These are phyloP conservation scores for Gorsachius goisagi DNA, from an alignment of 2,113 vertebrate species.

Conservation along the genomic window DNA sequence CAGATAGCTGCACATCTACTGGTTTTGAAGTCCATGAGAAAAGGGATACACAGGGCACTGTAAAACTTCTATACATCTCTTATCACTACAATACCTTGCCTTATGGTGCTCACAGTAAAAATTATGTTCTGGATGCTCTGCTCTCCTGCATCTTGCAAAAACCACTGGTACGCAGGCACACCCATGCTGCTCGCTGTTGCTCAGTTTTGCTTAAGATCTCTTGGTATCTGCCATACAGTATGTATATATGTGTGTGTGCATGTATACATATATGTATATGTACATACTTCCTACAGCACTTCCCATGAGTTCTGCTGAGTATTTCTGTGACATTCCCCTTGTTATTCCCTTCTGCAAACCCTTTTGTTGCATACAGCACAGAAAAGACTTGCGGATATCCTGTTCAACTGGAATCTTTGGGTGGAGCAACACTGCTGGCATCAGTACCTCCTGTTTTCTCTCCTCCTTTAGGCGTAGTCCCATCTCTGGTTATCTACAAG, in stretches of 20 bases:
- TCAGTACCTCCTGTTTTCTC: constrained; percentile 22
- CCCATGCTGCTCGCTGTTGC: neutral
- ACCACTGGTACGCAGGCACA: neutral
- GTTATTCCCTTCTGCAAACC: neutral
- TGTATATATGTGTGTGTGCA: neutral
- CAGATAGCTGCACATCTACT: neutral
- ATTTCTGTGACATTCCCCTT: neutral
- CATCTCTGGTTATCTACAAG: constrained; percentile 39
- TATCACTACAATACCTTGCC: neutral
- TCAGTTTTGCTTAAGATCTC: neutral
- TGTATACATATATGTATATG: neutral
- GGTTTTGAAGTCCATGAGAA: neutral
- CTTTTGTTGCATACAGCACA: neutral
- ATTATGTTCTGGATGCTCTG: neutral
- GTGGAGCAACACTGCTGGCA: neutral
- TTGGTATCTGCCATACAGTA: neutral
- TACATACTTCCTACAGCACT: neutral
- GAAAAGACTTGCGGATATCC: neutral
- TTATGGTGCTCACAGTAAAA: neutral
- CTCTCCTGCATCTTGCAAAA: neutral
- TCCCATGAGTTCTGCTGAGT: neutral
- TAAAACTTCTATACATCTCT: neutral
- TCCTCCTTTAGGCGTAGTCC: constrained; percentile 44
- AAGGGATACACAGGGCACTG: neutral
- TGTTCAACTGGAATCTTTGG: constrained; percentile 18